Percentiles rank a stretch among this genome's conserved stretches.
phyloP scores from a whole-genome alignment of 1,140 invertebrate genomes.

The Pomacea maculata region DNA sequence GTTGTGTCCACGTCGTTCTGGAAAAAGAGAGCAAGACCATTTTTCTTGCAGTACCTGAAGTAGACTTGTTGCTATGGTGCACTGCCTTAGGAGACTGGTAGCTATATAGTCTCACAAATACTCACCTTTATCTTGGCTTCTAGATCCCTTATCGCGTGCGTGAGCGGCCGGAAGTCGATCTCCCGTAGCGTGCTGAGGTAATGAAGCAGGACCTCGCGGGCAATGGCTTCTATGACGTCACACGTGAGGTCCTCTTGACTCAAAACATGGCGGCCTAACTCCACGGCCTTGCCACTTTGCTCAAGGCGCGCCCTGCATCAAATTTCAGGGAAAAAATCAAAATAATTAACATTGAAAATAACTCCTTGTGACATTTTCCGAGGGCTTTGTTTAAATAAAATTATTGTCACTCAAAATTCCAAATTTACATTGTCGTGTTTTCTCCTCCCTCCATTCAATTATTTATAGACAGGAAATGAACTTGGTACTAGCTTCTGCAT shows the following conservation, averaged over 20 bases:
- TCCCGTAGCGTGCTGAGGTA: slow-evolving; percentile 7
- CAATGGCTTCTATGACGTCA: slow-evolving; percentile 4
- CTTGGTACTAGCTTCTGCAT: not conserved
- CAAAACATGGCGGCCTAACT: not conserved
- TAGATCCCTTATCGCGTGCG: too few species aligned
- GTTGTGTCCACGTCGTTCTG: too few species aligned
- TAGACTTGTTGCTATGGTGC: too few species aligned
- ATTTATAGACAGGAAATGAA: not conserved
- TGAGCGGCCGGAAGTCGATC: not conserved
- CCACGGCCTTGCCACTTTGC: not conserved
- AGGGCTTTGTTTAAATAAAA: too few species aligned
- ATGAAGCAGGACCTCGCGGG: not conserved
- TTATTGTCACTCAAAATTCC: too few species aligned
- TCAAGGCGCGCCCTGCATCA: not conserved
- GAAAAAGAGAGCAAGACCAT: too few species aligned
- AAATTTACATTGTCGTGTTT: not conserved
- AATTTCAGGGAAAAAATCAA: not conserved
- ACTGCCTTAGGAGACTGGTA: too few species aligned
- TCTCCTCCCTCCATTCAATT: not conserved
- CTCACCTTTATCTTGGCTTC: too few species aligned
- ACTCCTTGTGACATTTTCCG: not conserved
- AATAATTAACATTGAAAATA: not conserved
- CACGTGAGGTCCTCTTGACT: not conserved
- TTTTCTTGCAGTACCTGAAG: too few species aligned
- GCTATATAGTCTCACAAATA: too few species aligned